Base-by-base conservation (phyloP, 2,888 invertebrate species). In the Ypsolopha scabrella region DNA sequence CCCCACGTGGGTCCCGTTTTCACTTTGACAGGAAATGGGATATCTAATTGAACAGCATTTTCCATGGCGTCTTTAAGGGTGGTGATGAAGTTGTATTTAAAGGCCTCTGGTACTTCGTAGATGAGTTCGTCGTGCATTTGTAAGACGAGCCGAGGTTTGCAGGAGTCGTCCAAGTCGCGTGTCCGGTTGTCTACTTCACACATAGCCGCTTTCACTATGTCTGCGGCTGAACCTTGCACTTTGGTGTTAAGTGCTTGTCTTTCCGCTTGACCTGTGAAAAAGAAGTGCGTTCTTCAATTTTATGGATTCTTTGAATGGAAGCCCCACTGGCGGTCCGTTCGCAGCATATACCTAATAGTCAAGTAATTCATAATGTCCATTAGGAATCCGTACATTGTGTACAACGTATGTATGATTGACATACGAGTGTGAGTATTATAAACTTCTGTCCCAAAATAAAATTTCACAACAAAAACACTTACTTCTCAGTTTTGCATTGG, bases 121-220 rank as follows among this genome's bases (percentile, higher is more conserved):
- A 99, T 90, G 2, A 99, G 87, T 87, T 99, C 99, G 77, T 99
- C 99, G 72, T 99, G 99, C 63, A 99, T 87, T 73, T 98, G 97
- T 33, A 99, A 83, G 3, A 98, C 91, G 10, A 98, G 88, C 55
- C 88, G 88, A 0, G 91, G 92, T 60, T 78, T 77, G 50, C 70
- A 64, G 43, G 55, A 58, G 24, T 62, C 52, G 1, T 41, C 88
- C 89, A 63, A 73, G 59, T 64, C 82, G 51, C 57, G 74, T 57
- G 62, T 91, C 70, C 68, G 86, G 9, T 82, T 75, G 60, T 96
- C 92, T 62, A 98, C 90, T 48, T 88, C 85, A 35, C 95, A 88
- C 92, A 98, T 95, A 0, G 98, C 97, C 52, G 88, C 90, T 77
- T 99, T 99, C 0, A 95, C 93, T 45, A 99, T 91, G 77, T 99